Evolutionary conservation across 2,888 invertebrate species (phyloP), one percentile per base, ranked within the genome.

Genomic region (Balanococcus diminutus): DNA sequence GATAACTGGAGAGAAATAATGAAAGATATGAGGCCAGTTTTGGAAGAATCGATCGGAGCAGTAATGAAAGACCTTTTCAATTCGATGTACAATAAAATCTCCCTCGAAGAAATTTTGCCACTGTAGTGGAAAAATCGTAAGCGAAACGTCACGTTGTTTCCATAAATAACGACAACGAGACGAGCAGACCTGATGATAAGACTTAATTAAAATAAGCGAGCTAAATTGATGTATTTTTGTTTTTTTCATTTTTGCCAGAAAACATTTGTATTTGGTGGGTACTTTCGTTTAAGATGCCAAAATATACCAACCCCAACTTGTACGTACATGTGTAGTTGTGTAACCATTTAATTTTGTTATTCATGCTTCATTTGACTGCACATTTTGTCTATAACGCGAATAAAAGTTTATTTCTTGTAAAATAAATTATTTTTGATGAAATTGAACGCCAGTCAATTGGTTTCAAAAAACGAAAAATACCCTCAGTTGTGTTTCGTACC

Each of bases 1-100:
- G 94, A 95, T 81, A 95, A 95, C 89, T 95, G 95, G 95, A 92
- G 92, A 88, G 92, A 91, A 39, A 91, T 96, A 0, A 92, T 93
- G 0, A 92, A 92, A 36, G 95, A 95, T 88, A 91, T 96, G 4
- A 94, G 94, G 88, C 93, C 93, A 0, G 92, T 94, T 0, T 90
- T 96, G 89, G 94, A 95, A 89, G 92, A 92, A 86, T 92, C 92
- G 0, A 91, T 94, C 79, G 91, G 92, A 0, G 90, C 91, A 11
- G 90, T 93, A 11, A 91, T 93, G 87, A 92, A 92, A 88, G 91
- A 91, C 22, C 92, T 93, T 72, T 90, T 92, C 2, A 92, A 93
- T 88, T 92, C 92, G 88, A 91, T 94, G 36, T 93, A 92, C 87
- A 90, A 91, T 46, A 91, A 91, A 87, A 93, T 92, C 89, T 92